Evolutionary conservation across 2,797 vertebrate species (phyloP), one percentile per base, ranked within the genome.

Genomic region (Erpetoichthys calabaricus): DNA sequence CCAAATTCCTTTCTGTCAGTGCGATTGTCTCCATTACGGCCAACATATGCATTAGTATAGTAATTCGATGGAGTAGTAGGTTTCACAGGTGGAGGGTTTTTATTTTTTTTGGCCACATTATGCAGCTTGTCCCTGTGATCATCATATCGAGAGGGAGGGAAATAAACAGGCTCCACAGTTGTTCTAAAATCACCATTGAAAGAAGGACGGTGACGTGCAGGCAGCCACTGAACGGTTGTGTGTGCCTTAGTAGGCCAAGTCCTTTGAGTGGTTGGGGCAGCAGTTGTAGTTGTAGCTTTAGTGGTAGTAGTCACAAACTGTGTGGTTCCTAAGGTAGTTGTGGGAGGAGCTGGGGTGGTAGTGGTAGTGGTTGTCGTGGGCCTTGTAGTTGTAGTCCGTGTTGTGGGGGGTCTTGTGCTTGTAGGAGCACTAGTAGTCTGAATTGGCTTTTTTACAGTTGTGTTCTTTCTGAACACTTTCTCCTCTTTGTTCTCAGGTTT

Each of bases 11-110:
- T 82, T 65, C 84, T 86, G 73, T 94, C 87, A 0, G 88, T 92
- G 63, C 72, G 86, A 64, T 94, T 94, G 62, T 97, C 90, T 64
- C 82, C 86, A 62, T 82, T 75, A 47, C 77, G 79, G 8, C 75
- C 74, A 4, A 57, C 76, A 42, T 63, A 60, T 63, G 69, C 71
- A 64, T 80, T 78, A 1, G 77, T 76, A 4, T 76, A 68, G 49
- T 63, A 67, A 58, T 75, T 77, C 0, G 76, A 62, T 44, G 66
- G n/a, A 42, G 74, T 65, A 8, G 80, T 76, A 56, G 83, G 73
- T 55, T 69, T 56, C 49, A 78, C 75, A 6, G 70, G 64, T 6
- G 51, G 60, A 5, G 62, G 65, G 1, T 74, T 77, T 69, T 69
- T 65, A 5, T 59, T 65, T 6, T 78, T 75, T 0, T 74, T 65